Percentiles rank a stretch among this genome's conserved stretches.
These are phyloP conservation scores for Brotula barbata DNA, from an alignment of 2,797 vertebrate species.

Conservation along the genomic window DNA sequence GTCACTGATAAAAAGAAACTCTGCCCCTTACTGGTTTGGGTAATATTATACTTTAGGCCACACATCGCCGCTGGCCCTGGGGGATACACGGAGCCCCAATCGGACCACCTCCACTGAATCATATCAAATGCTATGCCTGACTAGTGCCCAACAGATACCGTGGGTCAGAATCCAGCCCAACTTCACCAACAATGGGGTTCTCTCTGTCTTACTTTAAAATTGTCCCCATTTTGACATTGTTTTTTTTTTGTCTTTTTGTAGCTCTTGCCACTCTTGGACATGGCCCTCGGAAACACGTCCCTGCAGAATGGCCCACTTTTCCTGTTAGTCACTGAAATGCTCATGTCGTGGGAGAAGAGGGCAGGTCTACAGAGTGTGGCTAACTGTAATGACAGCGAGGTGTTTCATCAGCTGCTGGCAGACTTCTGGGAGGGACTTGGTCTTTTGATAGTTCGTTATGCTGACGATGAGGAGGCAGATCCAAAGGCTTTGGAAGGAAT, in stretches of 20 bases:
- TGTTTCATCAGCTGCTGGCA: slow-evolving; percentile 81
- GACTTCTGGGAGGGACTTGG: slow-evolving; percentile 89
- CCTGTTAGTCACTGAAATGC: slow-evolving; percentile 83
- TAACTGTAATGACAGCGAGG: slow-evolving; percentile 35
- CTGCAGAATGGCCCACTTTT: slow-evolving; percentile 89
- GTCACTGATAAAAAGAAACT: no score
- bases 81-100: no score
- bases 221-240: slow-evolving; percentile 9
- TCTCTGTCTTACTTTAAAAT: no score
- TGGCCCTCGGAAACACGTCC: slow-evolving; percentile 79
- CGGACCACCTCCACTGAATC: no score
- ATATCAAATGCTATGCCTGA: no score
- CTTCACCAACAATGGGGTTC: no score
- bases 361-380: slow-evolving; percentile 60
- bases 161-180: no score
- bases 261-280: slow-evolving; percentile 87
- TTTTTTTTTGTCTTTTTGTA: slow-evolving; percentile 61
- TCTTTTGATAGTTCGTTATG: slow-evolving; percentile 77
- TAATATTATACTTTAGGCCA: no score
- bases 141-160: no score
- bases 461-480: slow-evolving; percentile 80
- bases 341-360: slow-evolving; percentile 90
- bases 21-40: no score
- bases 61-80: no score
- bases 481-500: slow-evolving; percentile 81